Evolutionary conservation across 30 jellyfish, hydroid and myxozoan species (phyloP).

Genomic region (Catostylus mosaicus): DNA sequence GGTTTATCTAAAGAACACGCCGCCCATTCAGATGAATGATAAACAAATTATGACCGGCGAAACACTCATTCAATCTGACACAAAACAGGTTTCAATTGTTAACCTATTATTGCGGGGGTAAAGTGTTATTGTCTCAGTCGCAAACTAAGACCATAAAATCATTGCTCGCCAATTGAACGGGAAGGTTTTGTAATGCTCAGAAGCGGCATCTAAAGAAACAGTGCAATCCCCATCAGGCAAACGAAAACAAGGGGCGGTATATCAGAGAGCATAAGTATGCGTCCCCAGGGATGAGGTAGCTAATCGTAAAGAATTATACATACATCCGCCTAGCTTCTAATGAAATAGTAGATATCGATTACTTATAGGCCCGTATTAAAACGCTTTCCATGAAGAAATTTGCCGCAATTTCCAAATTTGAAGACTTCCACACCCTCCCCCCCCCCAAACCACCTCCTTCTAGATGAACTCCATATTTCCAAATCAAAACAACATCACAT

Average conservation of each 20-base stretch:
- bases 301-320: background rate
- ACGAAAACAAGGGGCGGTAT: conserved; percentile 3
- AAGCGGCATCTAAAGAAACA: background rate
- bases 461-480: too few species aligned
- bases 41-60: conserved; percentile 51
- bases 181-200: background rate
- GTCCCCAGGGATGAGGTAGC: conserved; percentile 25
- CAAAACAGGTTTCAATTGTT: conserved; percentile 42
- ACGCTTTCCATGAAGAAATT: too few species aligned
- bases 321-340: background rate
- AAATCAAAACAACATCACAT: too few species aligned
- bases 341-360: background rate
- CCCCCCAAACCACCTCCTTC: too few species aligned
- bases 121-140: conserved; percentile 12
- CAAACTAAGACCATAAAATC: background rate
- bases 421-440: too few species aligned
- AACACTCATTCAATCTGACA: conserved; percentile 6
- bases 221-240: conserved; percentile 1
- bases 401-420: too few species aligned
- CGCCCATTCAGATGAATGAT: conserved; percentile 44
- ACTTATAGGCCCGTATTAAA: background rate
- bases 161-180: background rate
- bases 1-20: conserved; percentile 53
- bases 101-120: conserved; percentile 28
- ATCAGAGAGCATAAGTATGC: background rate